A percentile compares a stretch with the other conserved stretches of the same genome.
Conservation (phyloP, 2,888 invertebrate species). For the Andrena praecox region DNA sequence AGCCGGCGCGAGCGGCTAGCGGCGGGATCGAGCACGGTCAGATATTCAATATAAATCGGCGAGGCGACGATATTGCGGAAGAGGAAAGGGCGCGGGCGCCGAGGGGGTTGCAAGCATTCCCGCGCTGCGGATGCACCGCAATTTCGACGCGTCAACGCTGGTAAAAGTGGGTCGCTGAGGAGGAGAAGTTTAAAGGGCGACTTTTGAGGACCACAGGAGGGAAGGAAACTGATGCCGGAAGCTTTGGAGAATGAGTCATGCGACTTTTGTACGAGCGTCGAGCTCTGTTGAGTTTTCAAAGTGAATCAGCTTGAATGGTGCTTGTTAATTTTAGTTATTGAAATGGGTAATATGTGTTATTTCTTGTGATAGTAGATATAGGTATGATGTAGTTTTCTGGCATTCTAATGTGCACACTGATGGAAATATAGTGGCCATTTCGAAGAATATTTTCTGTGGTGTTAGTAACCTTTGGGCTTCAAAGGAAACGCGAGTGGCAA, state of each 20-base stretch:
- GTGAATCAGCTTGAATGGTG: too few species aligned
- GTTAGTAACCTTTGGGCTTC: too few species aligned
- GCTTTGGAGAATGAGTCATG: background rate
- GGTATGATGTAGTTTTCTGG: too few species aligned
- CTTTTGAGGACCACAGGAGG: constrained; percentile 15
- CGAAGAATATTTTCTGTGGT: too few species aligned
- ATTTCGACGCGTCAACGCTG: constrained; percentile 39
- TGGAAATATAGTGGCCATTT: too few species aligned
- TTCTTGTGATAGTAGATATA: too few species aligned
- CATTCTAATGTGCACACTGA: too few species aligned
- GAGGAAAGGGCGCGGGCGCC: constrained; percentile 12
- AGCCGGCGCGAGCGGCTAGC: constrained; percentile 28
- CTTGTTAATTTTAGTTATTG: too few species aligned
- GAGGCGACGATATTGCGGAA: constrained; percentile 47
- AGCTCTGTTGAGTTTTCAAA: too few species aligned
- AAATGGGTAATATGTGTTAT: too few species aligned
- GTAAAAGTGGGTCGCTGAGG: constrained; percentile 43
- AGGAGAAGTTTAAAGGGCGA: constrained; percentile 23
- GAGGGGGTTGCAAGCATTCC: constrained; percentile 16
- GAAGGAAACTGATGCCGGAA: constrained; percentile 10
- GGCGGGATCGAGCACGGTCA: constrained; percentile 44
- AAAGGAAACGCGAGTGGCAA: too few species aligned
- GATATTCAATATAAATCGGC: constrained; percentile 67
- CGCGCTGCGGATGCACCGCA: constrained; percentile 32
- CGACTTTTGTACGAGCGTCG: too few species aligned